Conservation (phyloP, 2,888 invertebrate species). For the Drosophila putrida region DNA sequence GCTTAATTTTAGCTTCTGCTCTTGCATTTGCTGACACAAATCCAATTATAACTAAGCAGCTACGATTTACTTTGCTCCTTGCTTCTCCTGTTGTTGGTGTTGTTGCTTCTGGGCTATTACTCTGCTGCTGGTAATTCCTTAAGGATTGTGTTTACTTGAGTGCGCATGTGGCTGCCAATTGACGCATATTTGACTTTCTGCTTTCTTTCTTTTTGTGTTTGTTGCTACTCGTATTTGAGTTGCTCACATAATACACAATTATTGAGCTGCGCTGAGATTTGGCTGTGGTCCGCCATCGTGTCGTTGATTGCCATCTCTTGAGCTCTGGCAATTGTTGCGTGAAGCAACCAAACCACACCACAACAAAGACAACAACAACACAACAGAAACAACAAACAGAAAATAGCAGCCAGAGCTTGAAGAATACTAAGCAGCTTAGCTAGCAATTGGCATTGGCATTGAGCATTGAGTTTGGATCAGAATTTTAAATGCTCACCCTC, state of each 20-base stretch:
- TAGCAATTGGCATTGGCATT: conserved; percentile 55
- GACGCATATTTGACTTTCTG: conserved; percentile 78
- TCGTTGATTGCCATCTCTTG: conserved; percentile 71
- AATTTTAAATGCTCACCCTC: conserved; percentile 52
- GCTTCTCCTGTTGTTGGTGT: conserved; percentile 3
- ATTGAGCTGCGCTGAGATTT: conserved; percentile 69
- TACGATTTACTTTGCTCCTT: conserved; percentile 41
- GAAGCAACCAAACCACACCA: conserved; percentile 50
- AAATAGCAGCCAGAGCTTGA: conserved; percentile 26
- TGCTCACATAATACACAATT: conserved; percentile 65
- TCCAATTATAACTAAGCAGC: conserved; percentile 71
- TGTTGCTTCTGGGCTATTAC: conserved; percentile 58
- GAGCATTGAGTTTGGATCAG: conserved; percentile 24
- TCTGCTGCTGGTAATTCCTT: conserved; percentile 73
- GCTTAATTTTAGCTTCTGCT: conserved; percentile 42
- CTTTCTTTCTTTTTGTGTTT: conserved; percentile 28
- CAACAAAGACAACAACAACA: conserved; percentile 20
- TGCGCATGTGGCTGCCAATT: conserved; percentile 80
- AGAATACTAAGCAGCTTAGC: conserved; percentile 73
- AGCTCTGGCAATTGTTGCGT: conserved; percentile 61
- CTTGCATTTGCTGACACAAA: conserved; percentile 37
- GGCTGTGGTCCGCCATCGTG: conserved; percentile 30
- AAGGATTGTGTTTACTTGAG: conserved; percentile 79
- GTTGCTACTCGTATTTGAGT: conserved; percentile 6
- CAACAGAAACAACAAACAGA: conserved; percentile 5